A percentile compares a stretch with the other conserved stretches of the same genome.
Conservation (phyloP, 2,113 vertebrate species). For the Cacatua alba region DNA sequence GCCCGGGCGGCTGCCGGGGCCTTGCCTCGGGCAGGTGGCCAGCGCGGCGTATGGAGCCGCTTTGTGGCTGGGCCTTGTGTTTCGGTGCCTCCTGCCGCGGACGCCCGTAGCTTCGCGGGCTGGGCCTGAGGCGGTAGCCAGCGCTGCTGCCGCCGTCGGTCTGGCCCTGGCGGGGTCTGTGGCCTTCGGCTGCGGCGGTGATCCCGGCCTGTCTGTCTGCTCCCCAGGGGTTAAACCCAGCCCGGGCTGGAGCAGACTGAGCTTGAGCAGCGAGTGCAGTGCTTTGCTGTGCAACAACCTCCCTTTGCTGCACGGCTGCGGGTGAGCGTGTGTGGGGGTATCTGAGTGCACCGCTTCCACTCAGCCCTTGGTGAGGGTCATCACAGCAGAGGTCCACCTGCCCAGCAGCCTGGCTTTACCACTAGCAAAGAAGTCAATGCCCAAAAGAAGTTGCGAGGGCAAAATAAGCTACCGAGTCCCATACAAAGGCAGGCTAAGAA, state of each 20-base stretch:
- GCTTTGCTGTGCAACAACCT: accelerated
- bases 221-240: accelerated
- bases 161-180: neutral
- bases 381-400: accelerated
- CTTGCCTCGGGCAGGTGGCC: neutral
- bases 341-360: accelerated
- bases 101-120: neutral
- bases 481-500: neutral
- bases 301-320: accelerated
- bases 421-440: no score
- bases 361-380: neutral
- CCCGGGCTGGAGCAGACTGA: neutral
- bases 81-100: neutral
- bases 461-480: neutral
- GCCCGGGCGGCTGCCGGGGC: neutral
- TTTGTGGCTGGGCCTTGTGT: neutral
- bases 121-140: neutral
- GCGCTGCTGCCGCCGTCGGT: neutral
- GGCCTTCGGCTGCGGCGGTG: no score
- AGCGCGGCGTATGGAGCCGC: neutral
- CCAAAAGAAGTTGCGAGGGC: no score
- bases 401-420: neutral
- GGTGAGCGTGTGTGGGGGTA: accelerated
- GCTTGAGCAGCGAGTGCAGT: accelerated
- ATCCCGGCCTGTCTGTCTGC: neutral